Percentiles rank a stretch among this genome's conserved stretches.
Evolutionary conservation across 2,797 vertebrate species (phyloP).

Genomic region (Adrianichthys oophorus): DNA sequence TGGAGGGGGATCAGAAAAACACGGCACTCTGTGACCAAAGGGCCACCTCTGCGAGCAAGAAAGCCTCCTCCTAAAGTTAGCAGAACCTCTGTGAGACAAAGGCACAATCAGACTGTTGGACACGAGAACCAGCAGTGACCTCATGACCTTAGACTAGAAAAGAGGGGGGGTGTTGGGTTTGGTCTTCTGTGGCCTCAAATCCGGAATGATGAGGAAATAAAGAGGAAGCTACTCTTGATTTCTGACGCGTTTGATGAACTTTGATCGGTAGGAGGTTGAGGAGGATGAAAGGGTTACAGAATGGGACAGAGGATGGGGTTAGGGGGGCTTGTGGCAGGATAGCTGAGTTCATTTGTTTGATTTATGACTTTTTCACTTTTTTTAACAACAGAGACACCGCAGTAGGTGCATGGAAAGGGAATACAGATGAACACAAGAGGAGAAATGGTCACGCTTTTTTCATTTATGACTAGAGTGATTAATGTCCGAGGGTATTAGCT

Average conservation of each 20-base stretch:
- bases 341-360: conserved; percentile 66
- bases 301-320: conserved; percentile 11
- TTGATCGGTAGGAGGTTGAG: conserved; percentile 65
- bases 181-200: conserved; percentile 42
- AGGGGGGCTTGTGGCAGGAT: conserved; percentile 66
- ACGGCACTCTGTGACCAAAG: conserved; percentile 53
- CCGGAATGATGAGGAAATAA: conserved; percentile 63
- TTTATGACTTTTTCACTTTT: conserved; percentile 68
- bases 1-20: conserved; percentile 70
- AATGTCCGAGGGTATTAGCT: conserved; percentile 71
- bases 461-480: conserved; percentile 71
- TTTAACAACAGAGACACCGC: conserved; percentile 37
- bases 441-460: conserved; percentile 57
- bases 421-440: conserved; percentile 39
- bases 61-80: conserved; percentile 52
- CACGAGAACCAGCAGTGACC: conserved; percentile 55
- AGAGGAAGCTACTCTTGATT: conserved; percentile 75
- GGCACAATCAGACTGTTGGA: conserved; percentile 47
- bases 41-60: conserved; percentile 49
- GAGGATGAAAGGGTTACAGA: conserved; percentile 61
- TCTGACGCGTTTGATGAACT: conserved; percentile 76
- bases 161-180: conserved; percentile 22
- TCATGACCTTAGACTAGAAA: conserved; percentile 36
- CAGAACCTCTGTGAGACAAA: conserved; percentile 51
- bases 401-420: conserved; percentile 39